phyloP scores from a whole-genome alignment of 2,888 invertebrate species.

The Lottia scabra region DNA sequence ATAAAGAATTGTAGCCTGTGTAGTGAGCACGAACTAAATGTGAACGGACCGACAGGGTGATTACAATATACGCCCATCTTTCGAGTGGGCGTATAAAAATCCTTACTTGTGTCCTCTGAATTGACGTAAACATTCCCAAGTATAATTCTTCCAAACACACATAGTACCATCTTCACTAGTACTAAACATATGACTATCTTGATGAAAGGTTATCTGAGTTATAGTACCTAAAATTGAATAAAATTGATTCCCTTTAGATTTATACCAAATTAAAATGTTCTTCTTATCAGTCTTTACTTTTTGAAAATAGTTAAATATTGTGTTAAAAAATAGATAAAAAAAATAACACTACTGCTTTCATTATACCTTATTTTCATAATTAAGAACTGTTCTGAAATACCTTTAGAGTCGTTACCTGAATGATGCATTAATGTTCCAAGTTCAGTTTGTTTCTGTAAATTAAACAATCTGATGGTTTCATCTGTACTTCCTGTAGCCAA shows the following conservation, averaged over 20 bases:
- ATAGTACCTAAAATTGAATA: constrained; percentile 76
- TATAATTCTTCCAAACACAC: constrained; percentile 83
- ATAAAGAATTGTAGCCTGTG: no score
- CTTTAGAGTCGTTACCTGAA: constrained; percentile 72
- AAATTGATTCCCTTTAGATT: background rate
- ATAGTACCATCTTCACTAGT: constrained; percentile 88
- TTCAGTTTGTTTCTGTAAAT: constrained; percentile 83
- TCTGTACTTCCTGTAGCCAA: constrained; percentile 91
- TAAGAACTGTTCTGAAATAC: no score
- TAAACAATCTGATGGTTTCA: constrained; percentile 87
- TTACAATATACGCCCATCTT: no score
- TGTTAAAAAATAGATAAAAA: no score
- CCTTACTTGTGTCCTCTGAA: constrained; percentile 83
- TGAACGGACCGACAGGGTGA: no score
- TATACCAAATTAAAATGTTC: no score
- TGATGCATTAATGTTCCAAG: constrained; percentile 86
- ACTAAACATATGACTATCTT: constrained; percentile 81
- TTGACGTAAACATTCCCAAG: constrained; percentile 86
- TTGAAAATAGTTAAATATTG: no score
- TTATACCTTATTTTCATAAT: no score
- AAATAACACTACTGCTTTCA: no score
- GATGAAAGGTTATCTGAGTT: constrained; percentile 82
- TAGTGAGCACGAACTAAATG: no score
- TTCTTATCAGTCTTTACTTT: no score
- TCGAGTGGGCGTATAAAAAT: no score